Conservation (phyloP, 2,113 vertebrate species). For the Vulpes vulpes region DNA sequence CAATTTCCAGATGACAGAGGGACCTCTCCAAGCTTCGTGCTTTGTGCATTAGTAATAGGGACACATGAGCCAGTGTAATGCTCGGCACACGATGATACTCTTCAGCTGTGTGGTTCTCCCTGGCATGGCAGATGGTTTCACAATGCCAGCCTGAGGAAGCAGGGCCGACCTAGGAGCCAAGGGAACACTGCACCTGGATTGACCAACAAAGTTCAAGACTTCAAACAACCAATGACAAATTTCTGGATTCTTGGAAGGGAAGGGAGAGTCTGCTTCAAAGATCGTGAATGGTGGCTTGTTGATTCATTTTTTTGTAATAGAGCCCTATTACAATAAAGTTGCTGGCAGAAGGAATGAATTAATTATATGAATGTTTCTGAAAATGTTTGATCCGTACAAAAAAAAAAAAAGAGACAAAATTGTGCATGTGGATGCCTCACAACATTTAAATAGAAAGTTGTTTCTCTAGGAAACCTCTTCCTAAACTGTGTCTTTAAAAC, state of each 20-base stretch:
- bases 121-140: neutral
- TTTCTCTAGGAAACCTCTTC: constrained; percentile 27
- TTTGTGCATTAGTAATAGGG: constrained; percentile 57
- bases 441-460: neutral
- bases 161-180: neutral
- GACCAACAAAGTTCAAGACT: constrained; percentile 43
- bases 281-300: constrained; percentile 32
- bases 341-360: constrained; percentile 30
- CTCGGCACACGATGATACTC: neutral
- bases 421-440: neutral
- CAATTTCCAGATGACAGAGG: constrained; percentile 82
- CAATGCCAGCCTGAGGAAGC: constrained; percentile 31
- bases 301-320: constrained; percentile 38
- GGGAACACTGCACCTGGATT: constrained; percentile 61
- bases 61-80: neutral
- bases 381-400: constrained; percentile 53
- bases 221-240: neutral
- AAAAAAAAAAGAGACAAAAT: neutral
- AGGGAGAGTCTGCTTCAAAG: constrained; percentile 54
- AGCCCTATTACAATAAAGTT: constrained; percentile 44
- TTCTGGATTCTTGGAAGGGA: constrained; percentile 30
- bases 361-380: constrained; percentile 36
- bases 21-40: constrained; percentile 74
- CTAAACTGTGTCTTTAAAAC: neutral
- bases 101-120: constrained; percentile 14